These are phyloP conservation scores for Cancer borealis DNA, from an alignment of 2,888 invertebrate species.

Conservation along the genomic window DNA sequence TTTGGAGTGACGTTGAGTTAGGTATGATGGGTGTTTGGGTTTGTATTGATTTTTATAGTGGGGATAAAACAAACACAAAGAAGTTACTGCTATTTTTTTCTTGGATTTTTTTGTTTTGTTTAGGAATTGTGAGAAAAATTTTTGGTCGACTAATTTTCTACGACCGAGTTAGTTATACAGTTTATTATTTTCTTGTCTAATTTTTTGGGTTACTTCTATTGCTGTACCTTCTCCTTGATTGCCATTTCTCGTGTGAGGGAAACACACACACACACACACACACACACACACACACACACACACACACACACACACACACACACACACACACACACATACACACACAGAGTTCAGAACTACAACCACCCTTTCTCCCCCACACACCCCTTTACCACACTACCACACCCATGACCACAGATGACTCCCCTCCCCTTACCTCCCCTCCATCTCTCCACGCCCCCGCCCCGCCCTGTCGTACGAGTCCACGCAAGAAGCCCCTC, in stretches of 20 bases:
- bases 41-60: background rate
- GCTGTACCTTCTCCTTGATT: too few relatives aligned
- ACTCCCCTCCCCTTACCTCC: background rate
- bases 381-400: background rate
- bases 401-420: background rate
- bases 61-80: background rate
- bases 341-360: background rate
- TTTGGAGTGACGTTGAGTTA: background rate
- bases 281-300: slow-evolving; percentile 26
- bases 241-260: too few relatives aligned
- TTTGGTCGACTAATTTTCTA: background rate
- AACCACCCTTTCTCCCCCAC: background rate
- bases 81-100: background rate
- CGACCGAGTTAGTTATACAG: background rate
- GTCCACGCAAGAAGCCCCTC: slow-evolving; percentile 22
- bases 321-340: too few relatives aligned
- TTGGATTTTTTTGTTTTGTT: background rate
- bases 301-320: slow-evolving; percentile 2
- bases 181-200: background rate
- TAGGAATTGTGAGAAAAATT: background rate
- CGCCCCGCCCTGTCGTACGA: background rate
- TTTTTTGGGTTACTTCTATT: too few relatives aligned
- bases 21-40: background rate
- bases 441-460: background rate
- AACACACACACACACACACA: slow-evolving; percentile 17